Evolutionary conservation across 2,888 invertebrate genomes (phyloP), one percentile per base, ranked within the genome.

Genomic region (Andrena hattorfiana): DNA sequence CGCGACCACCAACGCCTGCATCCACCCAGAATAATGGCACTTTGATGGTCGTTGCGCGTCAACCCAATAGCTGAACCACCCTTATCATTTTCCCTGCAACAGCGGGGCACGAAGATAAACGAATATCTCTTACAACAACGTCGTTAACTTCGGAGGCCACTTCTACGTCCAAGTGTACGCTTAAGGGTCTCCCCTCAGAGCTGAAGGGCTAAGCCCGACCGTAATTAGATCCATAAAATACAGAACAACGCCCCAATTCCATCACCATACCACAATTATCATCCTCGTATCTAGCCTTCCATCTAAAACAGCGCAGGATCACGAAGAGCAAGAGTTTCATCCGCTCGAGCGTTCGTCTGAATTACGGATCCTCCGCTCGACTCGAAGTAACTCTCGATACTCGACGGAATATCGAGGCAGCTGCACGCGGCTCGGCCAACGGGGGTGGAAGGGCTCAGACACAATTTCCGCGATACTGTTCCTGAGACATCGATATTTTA

Each of bases 111-210:
- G 5, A 13, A 66, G 77, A 81, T 77, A 77, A 81, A 81, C 67
- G 72, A 71, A 56, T 63, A 68, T 62, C 49, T 10, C 68, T 69
- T 62, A 51, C 54, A 71, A 62, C 79, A 67, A 54, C 68, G 56
- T 77, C 49, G 80, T 77, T 71, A 51, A 32, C 71, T 62, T 77
- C 54, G 51, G 26, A 71, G 66, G 54, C 67, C 62, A 77, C 70
- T 80, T 71, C 66, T 20, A 2, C 51, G 42, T 26, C 30, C 75
- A n/a, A 78, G 78, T 67, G 62, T 23, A 16, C 35, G 51, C 68
- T 74, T 35, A 42, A 77, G 77, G 28, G 48, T 7, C 59, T 13
- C 51, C 30, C 30, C 69, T 59, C 13, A 32, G 62, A 77, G 42
- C 51, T 32, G 60, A 23, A 26, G 60, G 35, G 56, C 16, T 23